Evolutionary conservation across 1,140 invertebrate species (phyloP), one percentile per base, ranked within the genome.

Genomic region (Drosophila orena): DNA sequence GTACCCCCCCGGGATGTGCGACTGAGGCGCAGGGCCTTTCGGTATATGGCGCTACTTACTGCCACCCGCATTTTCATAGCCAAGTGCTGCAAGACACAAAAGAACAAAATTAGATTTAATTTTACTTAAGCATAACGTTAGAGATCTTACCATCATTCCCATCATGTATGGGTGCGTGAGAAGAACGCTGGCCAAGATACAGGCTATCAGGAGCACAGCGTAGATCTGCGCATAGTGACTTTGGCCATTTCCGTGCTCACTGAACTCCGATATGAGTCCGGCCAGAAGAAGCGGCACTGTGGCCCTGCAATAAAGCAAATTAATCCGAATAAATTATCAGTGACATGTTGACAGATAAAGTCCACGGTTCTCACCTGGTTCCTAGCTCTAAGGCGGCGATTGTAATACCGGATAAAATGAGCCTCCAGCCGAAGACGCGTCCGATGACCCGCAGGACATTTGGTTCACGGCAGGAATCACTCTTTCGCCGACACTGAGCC

Each of bases 1-100:
- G 96, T 96, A 71, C 96, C 94, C 0, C 95, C 95, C 24, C 98
- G 78, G 0, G 97, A 95, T 0, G 94, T 94, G 59, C 93, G 93
- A 59, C 95, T 96, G 6, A 96, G 79, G 15, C 93, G 93, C 17
- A 96, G 80, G 0, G 95, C 76, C 92, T 96, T 96, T 77, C 95
- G 93, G 72, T 96, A 96, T 30, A 96, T 94, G 15, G 96, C 79
- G 11, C 95, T 94, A 62, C 95, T 96, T 3, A 94, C 92, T 0
- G 95, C 95, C 2, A 91, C 77, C 1, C 90, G 53, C 69, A 90
- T 84, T 35, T 90, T 91, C 85, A 91, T 90, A 8, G 85, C 90
- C 62, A 81, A 43, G 38, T 91, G 90, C 72, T 76, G 47, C 0
- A 62, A 62, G 2, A 4, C 34, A 34, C 40, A 1, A 15, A 15